Conservation (phyloP, 2,888 invertebrate species). For the Volucella inanis region DNA sequence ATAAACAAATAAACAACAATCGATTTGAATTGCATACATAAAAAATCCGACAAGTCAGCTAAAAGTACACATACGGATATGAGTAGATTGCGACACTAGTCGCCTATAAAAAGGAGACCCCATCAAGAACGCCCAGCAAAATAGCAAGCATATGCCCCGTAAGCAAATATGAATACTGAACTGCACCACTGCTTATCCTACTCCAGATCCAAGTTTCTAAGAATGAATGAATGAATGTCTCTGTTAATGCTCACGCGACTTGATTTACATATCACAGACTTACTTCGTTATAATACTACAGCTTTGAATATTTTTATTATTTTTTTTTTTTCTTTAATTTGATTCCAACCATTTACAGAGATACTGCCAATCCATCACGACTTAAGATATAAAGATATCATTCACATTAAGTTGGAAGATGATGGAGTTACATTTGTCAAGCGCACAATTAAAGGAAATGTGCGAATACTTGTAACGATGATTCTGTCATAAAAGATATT, state of each 20-base stretch:
- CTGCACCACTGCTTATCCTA: conserved; percentile 18
- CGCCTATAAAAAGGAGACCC: not conserved
- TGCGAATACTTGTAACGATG: not conserved
- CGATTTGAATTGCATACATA: conserved; percentile 64
- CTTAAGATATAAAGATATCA: conserved; percentile 27
- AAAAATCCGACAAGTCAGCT: conserved; percentile 48
- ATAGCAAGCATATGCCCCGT: conserved; percentile 44
- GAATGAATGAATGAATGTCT: conserved; percentile 61
- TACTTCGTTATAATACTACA: conserved; percentile 10
- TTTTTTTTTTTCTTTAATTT: conserved; percentile 11
- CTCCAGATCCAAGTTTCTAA: not conserved
- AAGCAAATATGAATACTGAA: conserved; percentile 38
- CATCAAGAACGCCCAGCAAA: not conserved
- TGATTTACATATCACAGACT: conserved; percentile 53
- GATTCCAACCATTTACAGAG: not conserved
- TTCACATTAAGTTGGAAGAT: conserved; percentile 6
- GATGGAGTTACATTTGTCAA: not conserved
- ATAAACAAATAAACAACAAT: conserved; percentile 55
- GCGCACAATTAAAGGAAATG: conserved; percentile 18
- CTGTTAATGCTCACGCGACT: conserved; percentile 47
- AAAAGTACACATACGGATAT: conserved; percentile 2
- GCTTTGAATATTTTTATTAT: not conserved
- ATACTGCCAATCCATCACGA: conserved; percentile 38
- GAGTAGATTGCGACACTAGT: no score
- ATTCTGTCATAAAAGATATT: conserved; percentile 19